Evolutionary conservation across 2,888 invertebrate genomes (phyloP).

Genomic region (Selenia dentaria): DNA sequence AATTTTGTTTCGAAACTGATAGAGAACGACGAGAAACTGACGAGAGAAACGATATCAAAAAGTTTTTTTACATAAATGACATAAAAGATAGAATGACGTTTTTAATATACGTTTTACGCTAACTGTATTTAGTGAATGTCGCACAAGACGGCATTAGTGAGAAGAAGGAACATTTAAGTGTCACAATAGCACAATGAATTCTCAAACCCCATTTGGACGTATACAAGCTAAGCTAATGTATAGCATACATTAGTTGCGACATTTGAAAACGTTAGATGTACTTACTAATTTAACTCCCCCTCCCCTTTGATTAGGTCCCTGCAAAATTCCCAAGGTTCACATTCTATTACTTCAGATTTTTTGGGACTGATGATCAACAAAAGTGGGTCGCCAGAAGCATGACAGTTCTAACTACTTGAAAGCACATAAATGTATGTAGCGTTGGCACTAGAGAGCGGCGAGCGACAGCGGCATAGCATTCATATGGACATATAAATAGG

Average conservation of each 20-base stretch:
- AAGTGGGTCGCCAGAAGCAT: conserved; percentile 13
- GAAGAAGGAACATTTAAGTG: no score
- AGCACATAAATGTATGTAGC: background rate
- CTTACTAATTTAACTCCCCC: conserved; percentile 30
- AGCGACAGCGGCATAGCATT: background rate
- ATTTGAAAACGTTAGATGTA: conserved; percentile 18
- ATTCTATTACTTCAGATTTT: background rate
- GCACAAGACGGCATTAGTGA: no score
- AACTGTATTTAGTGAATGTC: no score
- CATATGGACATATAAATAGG: no score
- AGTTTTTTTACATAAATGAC: no score
- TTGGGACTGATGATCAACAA: conserved; percentile 32
- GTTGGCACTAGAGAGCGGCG: background rate
- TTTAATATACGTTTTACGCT: no score
- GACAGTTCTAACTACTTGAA: conserved; percentile 15
- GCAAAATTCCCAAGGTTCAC: conserved; percentile 28
- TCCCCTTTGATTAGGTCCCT: conserved; percentile 27
- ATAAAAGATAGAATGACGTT: no score
- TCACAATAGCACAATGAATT: background rate
- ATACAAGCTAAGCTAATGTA: background rate
- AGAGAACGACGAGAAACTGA: no score
- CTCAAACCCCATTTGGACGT: conserved; percentile 12
- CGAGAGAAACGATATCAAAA: no score
- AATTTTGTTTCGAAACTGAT: no score
- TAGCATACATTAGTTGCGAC: conserved; percentile 18